Evolutionary conservation across 2,113 vertebrate genomes (phyloP).

Genomic region (Cynocephalus volans): DNA sequence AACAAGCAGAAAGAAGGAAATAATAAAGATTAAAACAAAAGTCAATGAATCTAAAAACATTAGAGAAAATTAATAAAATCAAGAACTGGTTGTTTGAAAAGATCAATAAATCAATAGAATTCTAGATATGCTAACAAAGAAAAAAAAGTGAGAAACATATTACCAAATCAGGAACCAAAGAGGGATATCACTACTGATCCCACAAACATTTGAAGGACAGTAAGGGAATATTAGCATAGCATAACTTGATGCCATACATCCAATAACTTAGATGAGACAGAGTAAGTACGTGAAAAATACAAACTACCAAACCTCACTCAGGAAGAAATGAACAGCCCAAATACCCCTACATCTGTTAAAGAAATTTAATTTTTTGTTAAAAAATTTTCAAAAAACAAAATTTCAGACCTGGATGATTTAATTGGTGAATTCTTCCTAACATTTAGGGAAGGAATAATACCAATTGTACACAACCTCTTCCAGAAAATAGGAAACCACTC

Average conservation of each 20-base stretch:
- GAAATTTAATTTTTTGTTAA: not conserved
- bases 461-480: not conserved
- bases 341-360: not conserved
- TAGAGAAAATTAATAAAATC: not conserved
- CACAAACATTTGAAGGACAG: not conserved
- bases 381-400: slow-evolving; percentile 40
- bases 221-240: not conserved
- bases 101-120: not conserved
- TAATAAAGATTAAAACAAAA: not conserved
- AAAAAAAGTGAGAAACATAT: slow-evolving; percentile 27
- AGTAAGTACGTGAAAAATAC: not conserved
- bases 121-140: not conserved
- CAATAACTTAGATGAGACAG: not conserved
- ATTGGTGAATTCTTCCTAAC: not conserved
- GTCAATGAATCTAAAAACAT: not conserved
- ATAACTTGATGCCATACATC: not conserved
- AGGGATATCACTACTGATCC: not conserved
- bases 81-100: slow-evolving; percentile 15
- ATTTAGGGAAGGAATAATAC: slow-evolving; percentile 19
- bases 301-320: slow-evolving; percentile 37
- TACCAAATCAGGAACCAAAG: not conserved
- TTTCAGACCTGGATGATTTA: not conserved
- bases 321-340: not conserved
- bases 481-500: slow-evolving; percentile 21
- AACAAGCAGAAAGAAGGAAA: slow-evolving; percentile 34